Conservation (phyloP, 2,888 invertebrate species). For the Erannis defoliaria region DNA sequence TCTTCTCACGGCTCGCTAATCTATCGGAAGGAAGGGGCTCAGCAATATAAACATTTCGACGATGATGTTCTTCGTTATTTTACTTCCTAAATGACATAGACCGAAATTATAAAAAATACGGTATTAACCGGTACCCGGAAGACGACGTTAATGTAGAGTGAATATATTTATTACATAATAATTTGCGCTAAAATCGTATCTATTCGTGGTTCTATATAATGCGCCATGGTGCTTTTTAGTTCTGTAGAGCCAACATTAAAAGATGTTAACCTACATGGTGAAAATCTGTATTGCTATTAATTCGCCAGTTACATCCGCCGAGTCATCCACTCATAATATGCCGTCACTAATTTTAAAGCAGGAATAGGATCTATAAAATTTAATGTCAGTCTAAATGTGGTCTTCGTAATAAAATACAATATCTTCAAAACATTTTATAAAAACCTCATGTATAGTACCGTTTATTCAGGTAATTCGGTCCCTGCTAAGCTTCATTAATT, state of each 20-base stretch:
- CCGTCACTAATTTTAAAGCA: not conserved
- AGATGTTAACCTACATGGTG: not conserved
- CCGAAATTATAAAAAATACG: conserved; percentile 5
- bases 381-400: not conserved
- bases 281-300: not conserved
- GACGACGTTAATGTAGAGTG: not conserved
- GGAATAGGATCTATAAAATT: not conserved
- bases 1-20: conserved; percentile 44
- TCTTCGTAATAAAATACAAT: not conserved
- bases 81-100: conserved; percentile 32
- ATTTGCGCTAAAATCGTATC: conserved; percentile 2
- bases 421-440: too few relatives aligned
- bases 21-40: conserved; percentile 39
- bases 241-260: not conserved
- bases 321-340: not conserved
- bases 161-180: not conserved
- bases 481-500: conserved; percentile 13
- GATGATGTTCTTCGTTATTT: conserved; percentile 36
- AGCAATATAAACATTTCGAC: conserved; percentile 39
- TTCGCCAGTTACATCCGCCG: too few relatives aligned
- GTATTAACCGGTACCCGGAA: conserved; percentile 2
- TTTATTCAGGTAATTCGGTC: conserved; percentile 21
- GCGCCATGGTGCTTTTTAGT: not conserved
- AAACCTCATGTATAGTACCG: not conserved
- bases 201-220: not conserved